These are phyloP conservation scores for Zophobas atratus DNA, from an alignment of 1,140 invertebrate genomes.

Conservation along the genomic window DNA sequence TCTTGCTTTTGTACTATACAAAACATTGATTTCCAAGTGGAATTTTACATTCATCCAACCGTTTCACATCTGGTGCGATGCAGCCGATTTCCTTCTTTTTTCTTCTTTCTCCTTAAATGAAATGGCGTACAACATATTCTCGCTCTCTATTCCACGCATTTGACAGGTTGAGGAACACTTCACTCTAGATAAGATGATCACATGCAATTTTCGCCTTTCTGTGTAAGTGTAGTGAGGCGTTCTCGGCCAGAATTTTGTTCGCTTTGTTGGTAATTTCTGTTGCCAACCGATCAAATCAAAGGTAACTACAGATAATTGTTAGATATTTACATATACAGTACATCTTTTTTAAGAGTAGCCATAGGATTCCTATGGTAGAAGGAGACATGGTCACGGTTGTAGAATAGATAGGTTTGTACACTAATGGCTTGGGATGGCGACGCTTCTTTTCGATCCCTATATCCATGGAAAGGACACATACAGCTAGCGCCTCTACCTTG, in stretches of 20 bases:
- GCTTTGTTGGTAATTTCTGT: not conserved
- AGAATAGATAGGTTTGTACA: no score
- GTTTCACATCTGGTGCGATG: slow-evolving; percentile 60
- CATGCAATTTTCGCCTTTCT: not conserved
- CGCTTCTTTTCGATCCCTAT: no score
- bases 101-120: slow-evolving; percentile 44
- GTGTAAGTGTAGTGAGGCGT: not conserved
- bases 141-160: slow-evolving; percentile 7
- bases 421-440: no score
- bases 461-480: no score
- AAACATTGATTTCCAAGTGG: slow-evolving; percentile 53
- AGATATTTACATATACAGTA: no score
- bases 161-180: not conserved
- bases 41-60: slow-evolving; percentile 55
- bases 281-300: not conserved
- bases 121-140: not conserved
- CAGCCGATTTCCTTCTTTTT: slow-evolving; percentile 51
- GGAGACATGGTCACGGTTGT: no score
- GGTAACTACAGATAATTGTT: no score
- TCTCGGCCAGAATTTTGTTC: not conserved
- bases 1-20: slow-evolving; percentile 18
- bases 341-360: no score
- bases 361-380: no score
- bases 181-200: not conserved
- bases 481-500: no score